Base-by-base conservation (phyloP, 2,113 vertebrate genomes). In the Chamaetylas fuelleborni region DNA sequence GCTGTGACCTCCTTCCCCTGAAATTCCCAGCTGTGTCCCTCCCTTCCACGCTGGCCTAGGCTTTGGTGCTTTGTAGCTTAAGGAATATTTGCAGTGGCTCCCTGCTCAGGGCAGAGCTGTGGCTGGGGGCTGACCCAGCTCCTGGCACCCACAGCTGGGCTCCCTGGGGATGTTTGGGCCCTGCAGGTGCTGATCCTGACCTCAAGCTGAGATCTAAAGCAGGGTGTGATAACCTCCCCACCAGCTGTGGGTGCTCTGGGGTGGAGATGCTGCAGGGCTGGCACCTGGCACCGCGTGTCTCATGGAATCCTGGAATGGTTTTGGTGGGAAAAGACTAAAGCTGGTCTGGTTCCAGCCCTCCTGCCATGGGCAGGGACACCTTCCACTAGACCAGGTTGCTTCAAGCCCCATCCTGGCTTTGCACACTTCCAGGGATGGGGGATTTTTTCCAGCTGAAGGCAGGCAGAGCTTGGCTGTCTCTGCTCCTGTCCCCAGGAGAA, bases 71-170 rank as follows among this genome's bases (percentile, higher is more conserved):
- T 77, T 57, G 7, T 36, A 31, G 54, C 33, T 3, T 40, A 34
- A 43, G 73, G 77, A 58, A 56, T 74, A 77, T 88, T 92, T 93
- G 64, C 51, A 5, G 78, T 61, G 66, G 64, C 50, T 69, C 76
- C 71, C 84, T 5, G 8, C 40, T 61, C 67, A 2, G 1, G 74
- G 89, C 14, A 65, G 76, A 67, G 79, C 77, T 47, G 50, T 26
- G 62, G 36, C 65, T 85, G 6, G 6, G 58, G 48, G 1, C 64
- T 22, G 43, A 8, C 31, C n/a, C 26, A 9, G 36, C n/a, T 61
- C 65, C 12, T 62, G 1, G 7, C 45, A 13, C 36, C 77, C 12
- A 1, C 6, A 9, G 58, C 53, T 2, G 1, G 69, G n/a, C 12
- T 19, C 23, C 58, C 80, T 3, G 6, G 17, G 47, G n/a, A 1